Conservation (phyloP, 2,888 invertebrate species). For the Aspidiotus destructor region DNA sequence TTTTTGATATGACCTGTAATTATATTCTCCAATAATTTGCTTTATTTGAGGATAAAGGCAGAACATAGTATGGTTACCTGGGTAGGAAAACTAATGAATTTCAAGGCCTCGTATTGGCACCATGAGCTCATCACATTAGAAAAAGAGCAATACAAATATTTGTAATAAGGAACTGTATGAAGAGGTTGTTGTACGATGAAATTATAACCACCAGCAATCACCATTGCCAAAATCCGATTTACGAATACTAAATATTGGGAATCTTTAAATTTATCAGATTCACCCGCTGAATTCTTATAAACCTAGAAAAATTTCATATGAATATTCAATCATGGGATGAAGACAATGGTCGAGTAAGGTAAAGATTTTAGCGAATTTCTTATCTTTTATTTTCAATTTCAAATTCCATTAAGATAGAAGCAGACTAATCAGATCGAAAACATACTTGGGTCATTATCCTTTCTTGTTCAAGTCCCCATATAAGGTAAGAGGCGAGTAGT, state of each 20-base stretch:
- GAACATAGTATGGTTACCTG: conserved; percentile 53
- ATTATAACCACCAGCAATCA: conserved; percentile 58
- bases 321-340: conserved; percentile 17
- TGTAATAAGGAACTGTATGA: conserved; percentile 78
- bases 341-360: not conserved
- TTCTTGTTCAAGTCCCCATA: conserved; percentile 96
- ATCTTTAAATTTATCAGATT: conserved; percentile 67
- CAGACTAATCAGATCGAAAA: not conserved
- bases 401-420: conserved; percentile 8
- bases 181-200: conserved; percentile 50
- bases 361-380: not conserved
- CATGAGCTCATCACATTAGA: conserved; percentile 97
- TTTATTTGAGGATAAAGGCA: not conserved
- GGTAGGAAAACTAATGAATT: conserved; percentile 95
- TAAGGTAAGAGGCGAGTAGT: conserved; percentile 44
- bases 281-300: conserved; percentile 57
- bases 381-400: not conserved
- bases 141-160: conserved; percentile 90
- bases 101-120: conserved; percentile 99
- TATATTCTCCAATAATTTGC: not conserved
- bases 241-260: conserved; percentile 95
- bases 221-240: conserved; percentile 80
- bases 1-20: conserved; percentile 74
- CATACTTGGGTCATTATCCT: conserved; percentile 87
- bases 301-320: conserved; percentile 44